A percentile compares a stretch with the other conserved stretches of the same genome.
Conservation (phyloP, 2,888 invertebrate genomes). For the Craniophora ligustri region DNA sequence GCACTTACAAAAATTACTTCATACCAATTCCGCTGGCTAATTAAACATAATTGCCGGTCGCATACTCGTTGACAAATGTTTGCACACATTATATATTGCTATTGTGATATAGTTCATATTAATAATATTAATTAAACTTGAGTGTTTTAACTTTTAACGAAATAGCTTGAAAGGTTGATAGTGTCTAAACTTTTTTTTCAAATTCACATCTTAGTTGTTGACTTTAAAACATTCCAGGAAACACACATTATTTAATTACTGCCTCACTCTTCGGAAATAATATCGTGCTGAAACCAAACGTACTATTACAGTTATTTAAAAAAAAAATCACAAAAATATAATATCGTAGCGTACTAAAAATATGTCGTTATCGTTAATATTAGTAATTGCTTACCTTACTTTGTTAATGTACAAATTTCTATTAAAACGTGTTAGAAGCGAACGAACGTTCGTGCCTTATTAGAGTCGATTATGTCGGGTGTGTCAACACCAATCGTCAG, state of each 20-base stretch:
- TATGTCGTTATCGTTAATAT: too few relatives aligned
- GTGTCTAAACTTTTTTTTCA: too few relatives aligned
- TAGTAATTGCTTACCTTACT: background rate
- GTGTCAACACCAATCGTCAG: slow-evolving; percentile 55
- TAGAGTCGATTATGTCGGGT: slow-evolving; percentile 50
- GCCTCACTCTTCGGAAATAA: too few relatives aligned
- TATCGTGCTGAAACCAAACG: too few relatives aligned
- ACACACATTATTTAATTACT: too few relatives aligned
- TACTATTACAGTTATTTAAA: too few relatives aligned
- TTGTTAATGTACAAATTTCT: background rate
- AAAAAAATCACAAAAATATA: too few relatives aligned
- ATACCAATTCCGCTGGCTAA: slow-evolving; percentile 16
- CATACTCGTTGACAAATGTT: slow-evolving; percentile 7
- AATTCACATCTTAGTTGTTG: too few relatives aligned
- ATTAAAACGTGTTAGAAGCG: slow-evolving; percentile 9
- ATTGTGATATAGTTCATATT: background rate
- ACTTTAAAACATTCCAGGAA: too few relatives aligned
- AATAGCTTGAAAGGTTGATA: background rate
- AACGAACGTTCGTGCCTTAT: slow-evolving; percentile 44
- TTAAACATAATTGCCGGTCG: slow-evolving; percentile 19
- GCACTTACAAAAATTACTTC: slow-evolving; percentile 40
- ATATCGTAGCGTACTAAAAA: too few relatives aligned
- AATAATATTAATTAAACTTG: too few relatives aligned
- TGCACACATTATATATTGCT: slow-evolving; percentile 11
- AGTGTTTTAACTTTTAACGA: background rate